Percentiles rank a stretch among this genome's conserved stretches.
phyloP scores from a whole-genome alignment of 2,888 invertebrate genomes.

The Platycheirus rosarum region DNA sequence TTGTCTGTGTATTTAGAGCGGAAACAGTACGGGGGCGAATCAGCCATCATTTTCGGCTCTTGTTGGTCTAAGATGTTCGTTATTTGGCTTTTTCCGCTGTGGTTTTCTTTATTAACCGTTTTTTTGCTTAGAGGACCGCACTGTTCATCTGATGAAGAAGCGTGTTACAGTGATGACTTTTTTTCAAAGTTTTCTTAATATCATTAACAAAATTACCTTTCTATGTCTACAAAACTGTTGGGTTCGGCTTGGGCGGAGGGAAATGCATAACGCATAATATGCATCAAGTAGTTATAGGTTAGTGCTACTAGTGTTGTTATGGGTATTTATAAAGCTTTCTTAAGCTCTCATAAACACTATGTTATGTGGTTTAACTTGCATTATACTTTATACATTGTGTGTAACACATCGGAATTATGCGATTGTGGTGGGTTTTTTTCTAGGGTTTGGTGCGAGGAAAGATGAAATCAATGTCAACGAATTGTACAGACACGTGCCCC shows the following conservation, averaged over 20 bases:
- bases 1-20: conserved; percentile 63
- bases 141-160: conserved; percentile 9
- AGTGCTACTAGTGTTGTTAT: neutral
- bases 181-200: conserved; percentile 1
- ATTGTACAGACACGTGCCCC: conserved; percentile 15
- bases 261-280: conserved; percentile 30
- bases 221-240: neutral
- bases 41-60: neutral
- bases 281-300: conserved; percentile 6
- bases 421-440: neutral
- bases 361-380: conserved; percentile 35
- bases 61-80: neutral
- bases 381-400: conserved; percentile 30
- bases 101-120: neutral
- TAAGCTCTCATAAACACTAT: conserved; percentile 41
- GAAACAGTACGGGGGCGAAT: conserved; percentile 27
- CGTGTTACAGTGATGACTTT: neutral
- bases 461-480: conserved; percentile 26
- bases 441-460: neutral
- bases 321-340: conserved; percentile 44
- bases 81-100: neutral
- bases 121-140: neutral
- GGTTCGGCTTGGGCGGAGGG: neutral
- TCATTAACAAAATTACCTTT: conserved; percentile 13
- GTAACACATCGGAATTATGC: conserved; percentile 12